Evolutionary conservation across 92 coral and sea anemone species (phyloP).

Genomic region (Paramuricea clavata): DNA sequence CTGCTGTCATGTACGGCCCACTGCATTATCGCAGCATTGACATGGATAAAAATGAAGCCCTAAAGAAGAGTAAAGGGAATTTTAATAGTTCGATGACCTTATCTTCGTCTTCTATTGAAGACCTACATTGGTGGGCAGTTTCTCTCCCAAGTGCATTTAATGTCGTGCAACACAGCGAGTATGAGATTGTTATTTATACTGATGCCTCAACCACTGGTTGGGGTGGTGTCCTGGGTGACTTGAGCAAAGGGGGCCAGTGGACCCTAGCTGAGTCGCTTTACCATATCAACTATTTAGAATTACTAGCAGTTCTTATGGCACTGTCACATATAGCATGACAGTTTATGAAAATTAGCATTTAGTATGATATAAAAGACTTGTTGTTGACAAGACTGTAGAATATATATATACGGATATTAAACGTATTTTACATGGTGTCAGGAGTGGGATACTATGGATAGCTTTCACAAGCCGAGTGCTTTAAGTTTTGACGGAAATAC

Average conservation of each 20-base stretch:
- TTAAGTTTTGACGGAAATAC: too few relatives aligned
- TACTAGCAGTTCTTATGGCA: constrained; percentile 63
- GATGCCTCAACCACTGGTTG: constrained; percentile 63
- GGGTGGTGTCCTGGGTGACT: constrained; percentile 53
- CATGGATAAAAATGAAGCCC: constrained; percentile 47
- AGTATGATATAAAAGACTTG: too few relatives aligned
- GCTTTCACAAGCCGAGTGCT: too few relatives aligned
- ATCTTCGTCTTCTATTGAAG: constrained; percentile 52
- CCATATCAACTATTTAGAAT: constrained; percentile 60
- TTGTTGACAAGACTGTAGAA: too few relatives aligned
- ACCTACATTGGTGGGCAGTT: constrained; percentile 66
- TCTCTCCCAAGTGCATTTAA: constrained; percentile 46
- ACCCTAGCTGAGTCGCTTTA: constrained; percentile 62
- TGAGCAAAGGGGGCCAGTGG: constrained; percentile 68
- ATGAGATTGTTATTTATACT: constrained; percentile 23
- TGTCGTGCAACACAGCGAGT: constrained; percentile 22
- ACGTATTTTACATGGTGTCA: too few relatives aligned
- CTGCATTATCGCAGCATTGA: constrained; percentile 60
- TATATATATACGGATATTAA: too few relatives aligned
- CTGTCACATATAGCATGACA: too few relatives aligned
- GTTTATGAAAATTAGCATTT: too few relatives aligned
- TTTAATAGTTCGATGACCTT: constrained; percentile 63
- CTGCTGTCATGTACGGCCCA: constrained; percentile 63
- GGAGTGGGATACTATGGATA: too few relatives aligned
- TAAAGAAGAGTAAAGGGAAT: constrained; percentile 42